These are phyloP conservation scores for Rallus limicola DNA, from an alignment of 2,113 vertebrate species.

Conservation along the genomic window DNA sequence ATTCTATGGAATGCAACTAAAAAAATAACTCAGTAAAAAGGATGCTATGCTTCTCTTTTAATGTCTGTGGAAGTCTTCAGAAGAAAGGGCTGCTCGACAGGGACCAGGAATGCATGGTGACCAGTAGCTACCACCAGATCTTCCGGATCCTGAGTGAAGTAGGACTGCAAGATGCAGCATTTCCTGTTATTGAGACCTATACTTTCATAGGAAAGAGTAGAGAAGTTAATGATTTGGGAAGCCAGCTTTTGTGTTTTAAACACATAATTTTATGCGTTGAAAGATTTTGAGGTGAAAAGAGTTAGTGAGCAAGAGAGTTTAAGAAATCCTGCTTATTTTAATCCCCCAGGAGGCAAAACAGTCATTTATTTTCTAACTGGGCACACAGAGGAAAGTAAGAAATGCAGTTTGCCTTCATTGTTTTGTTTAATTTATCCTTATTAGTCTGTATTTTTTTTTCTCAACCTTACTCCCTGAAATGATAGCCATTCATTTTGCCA, in stretches of 20 bases:
- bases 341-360: conserved; percentile 51
- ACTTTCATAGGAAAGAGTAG: background rate
- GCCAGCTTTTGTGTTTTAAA: background rate
- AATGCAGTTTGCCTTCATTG: conserved; percentile 1
- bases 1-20: background rate
- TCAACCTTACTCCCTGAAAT: background rate
- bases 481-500: conserved; percentile 24
- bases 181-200: background rate
- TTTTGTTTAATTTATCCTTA: conserved; percentile 46
- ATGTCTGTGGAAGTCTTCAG: background rate
- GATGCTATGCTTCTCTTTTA: background rate
- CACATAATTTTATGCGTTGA: background rate
- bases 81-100: background rate
- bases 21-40: background rate
- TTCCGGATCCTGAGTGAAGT: background rate
- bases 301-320: conserved; percentile 18
- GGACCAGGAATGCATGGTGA: background rate
- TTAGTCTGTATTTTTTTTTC: conserved; percentile 31
- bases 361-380: conserved; percentile 60
- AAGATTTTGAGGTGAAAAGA: conserved; percentile 24
- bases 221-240: conserved; percentile 39
- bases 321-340: conserved; percentile 63
- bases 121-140: background rate
- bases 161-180: background rate
- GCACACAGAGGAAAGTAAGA: conserved; percentile 32